Evolutionary conservation across 35 echinoderm and acorn worm species (phyloP).

Genomic region (Amphiura filiformis): DNA sequence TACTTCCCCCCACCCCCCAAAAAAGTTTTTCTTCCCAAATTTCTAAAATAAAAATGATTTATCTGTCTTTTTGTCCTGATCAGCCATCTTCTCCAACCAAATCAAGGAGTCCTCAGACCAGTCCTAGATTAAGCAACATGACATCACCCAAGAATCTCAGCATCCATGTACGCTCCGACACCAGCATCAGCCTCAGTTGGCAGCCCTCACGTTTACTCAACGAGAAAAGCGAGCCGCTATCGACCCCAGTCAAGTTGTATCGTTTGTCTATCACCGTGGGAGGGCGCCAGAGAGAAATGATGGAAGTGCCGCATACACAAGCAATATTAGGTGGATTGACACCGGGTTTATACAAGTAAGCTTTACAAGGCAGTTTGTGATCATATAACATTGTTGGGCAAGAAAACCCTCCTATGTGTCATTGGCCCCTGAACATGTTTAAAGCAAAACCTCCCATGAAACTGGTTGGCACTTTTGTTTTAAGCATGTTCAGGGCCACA

Average conservation of each 20-base stretch:
- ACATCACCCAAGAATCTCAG: conserved; percentile 40
- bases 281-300: conserved; percentile 48
- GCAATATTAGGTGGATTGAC: conserved; percentile 76
- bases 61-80: too few species aligned
- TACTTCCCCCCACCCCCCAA: too few species aligned
- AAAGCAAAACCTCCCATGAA: too few species aligned
- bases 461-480: too few species aligned
- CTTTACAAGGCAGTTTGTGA: neutral
- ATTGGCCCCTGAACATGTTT: too few species aligned
- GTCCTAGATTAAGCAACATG: neutral
- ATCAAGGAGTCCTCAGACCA: neutral
- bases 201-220: conserved; percentile 23
- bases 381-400: too few species aligned
- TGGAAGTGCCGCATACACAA: conserved; percentile 63
- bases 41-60: too few species aligned
- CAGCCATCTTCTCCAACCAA: neutral
- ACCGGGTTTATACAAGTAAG: conserved; percentile 81
- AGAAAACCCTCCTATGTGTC: too few species aligned
- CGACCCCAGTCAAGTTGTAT: conserved; percentile 50
- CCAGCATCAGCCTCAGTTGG: conserved; percentile 74
- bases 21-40: too few species aligned
- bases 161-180: conserved; percentile 41
- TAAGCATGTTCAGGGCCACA: too few species aligned
- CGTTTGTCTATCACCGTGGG: conserved; percentile 62
- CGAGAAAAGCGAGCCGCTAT: neutral